Evolutionary conservation across 2,113 vertebrate genomes (phyloP).

Genomic region (Leptobrachium leishanense): DNA sequence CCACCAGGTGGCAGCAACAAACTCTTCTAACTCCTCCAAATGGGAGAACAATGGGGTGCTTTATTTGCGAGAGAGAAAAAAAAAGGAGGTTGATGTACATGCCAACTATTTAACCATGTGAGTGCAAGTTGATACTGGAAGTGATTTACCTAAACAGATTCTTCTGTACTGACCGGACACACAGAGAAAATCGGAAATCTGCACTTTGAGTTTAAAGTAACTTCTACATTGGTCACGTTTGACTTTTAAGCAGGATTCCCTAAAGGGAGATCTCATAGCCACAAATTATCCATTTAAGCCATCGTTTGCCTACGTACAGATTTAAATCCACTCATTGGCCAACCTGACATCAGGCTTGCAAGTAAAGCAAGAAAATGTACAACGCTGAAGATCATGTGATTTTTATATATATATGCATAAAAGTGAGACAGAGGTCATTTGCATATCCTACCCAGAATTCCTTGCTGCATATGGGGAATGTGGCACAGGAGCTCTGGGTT

Average conservation of each 20-base stretch:
- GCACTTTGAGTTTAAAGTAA: constrained; percentile 2
- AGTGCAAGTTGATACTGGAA: background rate
- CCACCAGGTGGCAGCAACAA: constrained; percentile 37
- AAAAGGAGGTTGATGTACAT: constrained; percentile 27
- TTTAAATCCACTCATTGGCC: background rate
- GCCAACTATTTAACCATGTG: constrained; percentile 26
- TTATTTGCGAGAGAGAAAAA: constrained; percentile 35
- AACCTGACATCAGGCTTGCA: too few species aligned
- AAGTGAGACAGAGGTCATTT: too few species aligned
- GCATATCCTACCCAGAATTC: too few species aligned
- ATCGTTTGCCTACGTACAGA: constrained; percentile 11
- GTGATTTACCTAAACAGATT: constrained; percentile 4
- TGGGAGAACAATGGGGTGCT: constrained; percentile 35
- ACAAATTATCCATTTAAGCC: constrained; percentile 19
- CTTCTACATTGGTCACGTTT: constrained; percentile 27
- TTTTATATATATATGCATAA: too few species aligned
- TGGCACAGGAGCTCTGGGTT: too few species aligned
- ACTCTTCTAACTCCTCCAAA: constrained; percentile 4
- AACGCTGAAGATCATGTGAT: too few species aligned
- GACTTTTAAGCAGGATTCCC: background rate
- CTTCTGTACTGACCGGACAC: constrained; percentile 7
- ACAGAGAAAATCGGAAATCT: constrained; percentile 11
- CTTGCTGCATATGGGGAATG: too few species aligned
- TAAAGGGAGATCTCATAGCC: constrained; percentile 7
- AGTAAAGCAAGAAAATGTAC: too few species aligned